A percentile compares a stretch with the other conserved stretches of the same genome.
Conservation (phyloP, 1,140 invertebrate species). For the Elysia chlorotica region DNA sequence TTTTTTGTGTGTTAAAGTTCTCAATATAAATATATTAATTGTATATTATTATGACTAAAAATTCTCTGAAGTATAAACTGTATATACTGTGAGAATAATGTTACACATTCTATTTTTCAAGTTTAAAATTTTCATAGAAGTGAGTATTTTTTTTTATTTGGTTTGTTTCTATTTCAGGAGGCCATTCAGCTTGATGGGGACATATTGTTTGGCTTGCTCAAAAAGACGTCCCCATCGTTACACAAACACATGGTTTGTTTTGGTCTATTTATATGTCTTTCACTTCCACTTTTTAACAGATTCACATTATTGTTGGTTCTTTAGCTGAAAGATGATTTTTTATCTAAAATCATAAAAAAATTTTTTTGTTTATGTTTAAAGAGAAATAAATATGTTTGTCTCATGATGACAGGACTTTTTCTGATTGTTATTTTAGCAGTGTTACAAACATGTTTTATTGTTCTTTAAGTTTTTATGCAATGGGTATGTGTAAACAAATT, state of each 20-base stretch:
- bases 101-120: neutral
- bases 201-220: constrained; percentile 87
- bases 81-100: neutral
- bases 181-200: constrained; percentile 89
- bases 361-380: no score
- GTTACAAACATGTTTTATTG: no score
- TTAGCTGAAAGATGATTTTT: no score
- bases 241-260: constrained; percentile 83
- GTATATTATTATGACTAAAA: neutral
- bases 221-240: constrained; percentile 81
- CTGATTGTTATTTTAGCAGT: no score
- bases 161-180: constrained; percentile 59
- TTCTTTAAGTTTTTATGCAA: no score
- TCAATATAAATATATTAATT: neutral
- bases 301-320: neutral
- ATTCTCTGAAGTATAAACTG: neutral
- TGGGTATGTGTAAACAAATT: no score
- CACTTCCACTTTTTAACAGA: neutral
- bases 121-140: neutral
- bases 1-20: neutral
- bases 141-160: neutral
- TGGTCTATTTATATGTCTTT: neutral
- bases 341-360: no score
- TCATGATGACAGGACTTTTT: no score
- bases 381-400: no score